Percentiles rank a stretch among this genome's conserved stretches.
phyloP scores from a whole-genome alignment of 2,113 vertebrate species.

The Bucco capensis region DNA sequence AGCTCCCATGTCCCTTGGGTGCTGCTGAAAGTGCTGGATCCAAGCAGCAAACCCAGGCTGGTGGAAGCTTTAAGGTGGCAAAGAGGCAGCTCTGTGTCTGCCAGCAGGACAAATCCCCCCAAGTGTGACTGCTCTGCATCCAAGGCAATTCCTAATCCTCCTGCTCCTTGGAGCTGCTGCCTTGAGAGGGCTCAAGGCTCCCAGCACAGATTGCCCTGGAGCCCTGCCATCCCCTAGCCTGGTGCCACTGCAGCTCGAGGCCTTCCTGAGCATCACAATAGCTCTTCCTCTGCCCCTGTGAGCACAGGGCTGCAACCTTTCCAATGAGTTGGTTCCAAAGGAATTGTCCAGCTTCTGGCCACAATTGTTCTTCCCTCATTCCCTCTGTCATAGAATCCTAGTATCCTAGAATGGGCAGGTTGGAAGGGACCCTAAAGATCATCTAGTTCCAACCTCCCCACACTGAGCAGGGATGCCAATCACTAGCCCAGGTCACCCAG shows the following conservation, averaged over 20 bases:
- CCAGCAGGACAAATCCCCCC: not conserved
- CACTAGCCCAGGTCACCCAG: too few relatives aligned
- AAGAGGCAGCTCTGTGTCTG: not conserved
- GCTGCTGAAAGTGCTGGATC: not conserved
- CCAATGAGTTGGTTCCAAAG: conserved; percentile 5
- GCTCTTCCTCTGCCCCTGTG: conserved; percentile 17
- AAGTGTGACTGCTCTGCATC: not conserved
- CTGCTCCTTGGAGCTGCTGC: not conserved
- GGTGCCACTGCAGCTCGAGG: not conserved
- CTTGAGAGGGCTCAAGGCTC: not conserved
- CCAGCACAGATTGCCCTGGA: not conserved
- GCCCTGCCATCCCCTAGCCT: not conserved
- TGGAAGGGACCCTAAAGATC: too few relatives aligned
- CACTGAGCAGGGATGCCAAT: too few relatives aligned
- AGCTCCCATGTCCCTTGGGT: not conserved
- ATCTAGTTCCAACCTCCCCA: too few relatives aligned
- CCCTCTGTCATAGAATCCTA: too few relatives aligned
- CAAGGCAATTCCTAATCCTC: not conserved
- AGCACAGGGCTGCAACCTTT: not conserved
- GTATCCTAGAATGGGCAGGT: too few relatives aligned
- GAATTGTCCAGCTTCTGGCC: conserved; percentile 13
- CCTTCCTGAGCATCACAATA: conserved; percentile 38
- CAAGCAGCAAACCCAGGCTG: not conserved
- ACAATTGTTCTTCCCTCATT: not conserved
- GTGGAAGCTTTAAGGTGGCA: not conserved